These are phyloP conservation scores for Falco biarmicus DNA, from an alignment of 2,797 vertebrate genomes.

Conservation along the genomic window DNA sequence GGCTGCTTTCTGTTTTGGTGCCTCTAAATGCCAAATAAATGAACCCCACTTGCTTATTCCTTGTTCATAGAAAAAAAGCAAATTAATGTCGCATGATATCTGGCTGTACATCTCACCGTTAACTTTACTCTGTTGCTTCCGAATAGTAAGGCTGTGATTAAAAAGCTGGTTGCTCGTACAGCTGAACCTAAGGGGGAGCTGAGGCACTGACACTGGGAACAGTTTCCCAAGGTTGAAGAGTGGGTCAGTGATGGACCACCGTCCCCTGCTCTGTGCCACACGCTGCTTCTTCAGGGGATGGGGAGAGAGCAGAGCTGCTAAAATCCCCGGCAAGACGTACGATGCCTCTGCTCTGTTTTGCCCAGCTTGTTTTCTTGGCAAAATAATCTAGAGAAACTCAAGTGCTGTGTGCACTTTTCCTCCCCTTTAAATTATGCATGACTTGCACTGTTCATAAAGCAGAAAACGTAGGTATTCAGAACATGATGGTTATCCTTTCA, in stretches of 20 bases:
- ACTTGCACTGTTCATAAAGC: not conserved
- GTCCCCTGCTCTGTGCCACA: not conserved
- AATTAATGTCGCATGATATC: fast-evolving
- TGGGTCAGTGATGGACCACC: not conserved
- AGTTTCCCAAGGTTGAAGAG: not conserved
- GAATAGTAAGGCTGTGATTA: not conserved
- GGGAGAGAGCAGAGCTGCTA: not conserved
- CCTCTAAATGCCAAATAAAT: not conserved
- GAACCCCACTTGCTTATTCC: fast-evolving
- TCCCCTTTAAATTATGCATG: not conserved
- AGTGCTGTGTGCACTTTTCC: not conserved
- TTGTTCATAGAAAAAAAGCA: fast-evolving
- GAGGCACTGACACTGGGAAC: not conserved
- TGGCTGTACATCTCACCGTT: fast-evolving
- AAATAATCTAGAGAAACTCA: not conserved
- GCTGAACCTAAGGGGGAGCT: no score
- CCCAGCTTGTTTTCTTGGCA: not conserved
- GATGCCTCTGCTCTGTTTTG: not conserved
- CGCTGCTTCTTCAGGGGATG: not conserved
- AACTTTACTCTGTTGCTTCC: not conserved
- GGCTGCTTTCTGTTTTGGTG: not conserved
- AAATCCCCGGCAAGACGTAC: fast-evolving
- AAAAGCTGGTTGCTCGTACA: fast-evolving
- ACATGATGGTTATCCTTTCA: not conserved
- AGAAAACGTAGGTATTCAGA: not conserved